phyloP scores from a whole-genome alignment of 2,888 invertebrate genomes.

The Dryocosmus kuriphilus region DNA sequence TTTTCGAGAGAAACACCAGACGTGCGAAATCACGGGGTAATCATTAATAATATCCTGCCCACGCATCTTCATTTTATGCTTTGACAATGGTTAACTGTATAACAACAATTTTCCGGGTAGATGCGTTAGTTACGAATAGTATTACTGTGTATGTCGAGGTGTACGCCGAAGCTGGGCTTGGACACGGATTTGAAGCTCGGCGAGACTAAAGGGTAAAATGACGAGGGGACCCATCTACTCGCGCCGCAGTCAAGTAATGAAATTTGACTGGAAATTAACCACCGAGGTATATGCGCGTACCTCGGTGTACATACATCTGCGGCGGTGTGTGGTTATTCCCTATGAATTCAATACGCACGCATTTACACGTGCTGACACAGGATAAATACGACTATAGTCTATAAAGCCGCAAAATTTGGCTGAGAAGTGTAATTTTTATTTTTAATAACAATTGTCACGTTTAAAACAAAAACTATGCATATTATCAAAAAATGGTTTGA shows the following conservation, averaged over 20 bases:
- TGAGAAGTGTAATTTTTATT: too few species aligned
- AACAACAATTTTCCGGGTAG: slow-evolving; percentile 72
- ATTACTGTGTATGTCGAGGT: slow-evolving; percentile 25
- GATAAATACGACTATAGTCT: background rate
- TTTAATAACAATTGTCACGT: too few species aligned
- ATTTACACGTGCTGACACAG: background rate
- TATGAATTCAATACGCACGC: slow-evolving; percentile 18
- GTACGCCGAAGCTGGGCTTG: slow-evolving; percentile 17
- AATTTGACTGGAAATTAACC: slow-evolving; percentile 77
- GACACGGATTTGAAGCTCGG: slow-evolving; percentile 27
- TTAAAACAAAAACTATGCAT: too few species aligned
- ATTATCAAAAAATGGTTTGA: too few species aligned
- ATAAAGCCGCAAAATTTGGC: too few species aligned
- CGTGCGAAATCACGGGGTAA: slow-evolving; percentile 48
- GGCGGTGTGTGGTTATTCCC: slow-evolving; percentile 2
- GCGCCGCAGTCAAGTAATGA: slow-evolving; percentile 74
- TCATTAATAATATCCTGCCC: slow-evolving; percentile 69
- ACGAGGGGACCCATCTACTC: slow-evolving; percentile 62
- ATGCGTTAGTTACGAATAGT: slow-evolving; percentile 46
- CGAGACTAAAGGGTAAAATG: slow-evolving; percentile 39
- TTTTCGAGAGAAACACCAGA: slow-evolving; percentile 11
- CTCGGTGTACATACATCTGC: slow-evolving; percentile 9
- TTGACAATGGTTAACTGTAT: slow-evolving; percentile 72
- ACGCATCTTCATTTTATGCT: slow-evolving; percentile 65
- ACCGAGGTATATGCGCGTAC: slow-evolving; percentile 57